Evolutionary conservation across 1,140 invertebrate species (phyloP), one percentile per base, ranked within the genome.

Genomic region (Pseudomyrmex cubaensis): DNA sequence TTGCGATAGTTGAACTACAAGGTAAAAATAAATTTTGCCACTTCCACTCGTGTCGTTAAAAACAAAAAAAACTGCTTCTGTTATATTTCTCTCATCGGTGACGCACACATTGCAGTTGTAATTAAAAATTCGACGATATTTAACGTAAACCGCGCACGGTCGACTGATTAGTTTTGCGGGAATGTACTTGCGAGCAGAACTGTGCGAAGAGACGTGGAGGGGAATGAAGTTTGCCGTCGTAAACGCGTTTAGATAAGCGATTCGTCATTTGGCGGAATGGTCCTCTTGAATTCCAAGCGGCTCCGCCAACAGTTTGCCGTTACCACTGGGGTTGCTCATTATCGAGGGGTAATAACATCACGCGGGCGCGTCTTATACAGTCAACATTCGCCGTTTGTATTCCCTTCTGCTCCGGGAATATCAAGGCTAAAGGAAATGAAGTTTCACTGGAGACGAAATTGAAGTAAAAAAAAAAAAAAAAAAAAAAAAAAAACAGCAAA

Each of bases 361-460:
- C 57, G 63, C 77, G 48, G 35, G 83, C 61, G 72, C 56, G 73
- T 78, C 67, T 67, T 22, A 57, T 72, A 50, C 72, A 80, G 17
- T 44, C 82, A 69, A 76, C 80, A 70, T 70, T 57, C 25, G 17
- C 25, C 86, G 73, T 73, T 73, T 72, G 25, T 56, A 59, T 44
- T 57, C 35, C 54, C 7, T 52, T n/a, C 52, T 56, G 77, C 56
- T 25, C 52, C 22, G 62, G 73, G 63, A 64, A 57, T 70, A 78
- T 59, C 73, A 82, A 88, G 77, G 86, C 73, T 88, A 64, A 57
- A 88, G 87, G 86, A 88, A 88, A 88, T 88, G 86, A 88, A 88
- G 73, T 85, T 85, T 75, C 73, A 52, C n/a, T 20, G 22, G 61
- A 20, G 44, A 50, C 48, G 85, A 85, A 87, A 87, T 73, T 74